A percentile compares a stretch with the other conserved stretches of the same genome.
phyloP scores from a whole-genome alignment of 1,140 invertebrate species.

The Aphidius gifuensis region DNA sequence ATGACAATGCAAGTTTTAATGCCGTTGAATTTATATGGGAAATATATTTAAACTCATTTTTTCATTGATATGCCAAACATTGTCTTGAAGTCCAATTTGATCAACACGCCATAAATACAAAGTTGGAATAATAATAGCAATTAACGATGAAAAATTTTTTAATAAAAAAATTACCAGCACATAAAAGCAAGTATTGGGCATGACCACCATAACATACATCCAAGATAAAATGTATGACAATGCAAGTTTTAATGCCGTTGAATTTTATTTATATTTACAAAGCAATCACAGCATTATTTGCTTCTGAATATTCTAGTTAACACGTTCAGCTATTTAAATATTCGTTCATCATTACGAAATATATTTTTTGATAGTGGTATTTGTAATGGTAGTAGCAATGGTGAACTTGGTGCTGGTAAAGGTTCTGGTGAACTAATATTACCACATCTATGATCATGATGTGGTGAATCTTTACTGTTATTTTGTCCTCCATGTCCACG shows the following conservation, averaged over 20 bases:
- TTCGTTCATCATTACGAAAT: slow-evolving; percentile 52
- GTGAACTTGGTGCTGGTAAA: slow-evolving; percentile 41
- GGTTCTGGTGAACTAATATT: slow-evolving; percentile 43
- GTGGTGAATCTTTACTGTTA: slow-evolving; percentile 36
- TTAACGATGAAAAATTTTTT: too few relatives aligned
- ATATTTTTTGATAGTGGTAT: slow-evolving; percentile 38
- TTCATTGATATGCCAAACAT: too few relatives aligned
- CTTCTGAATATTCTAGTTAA: slow-evolving; percentile 69
- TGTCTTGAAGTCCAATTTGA: too few relatives aligned
- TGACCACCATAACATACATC: too few relatives aligned
- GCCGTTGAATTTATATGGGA: slow-evolving; percentile 67
- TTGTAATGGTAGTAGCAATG: slow-evolving; percentile 39
- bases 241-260: too few relatives aligned
- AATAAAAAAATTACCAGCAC: slow-evolving; percentile 78
- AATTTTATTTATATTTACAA: slow-evolving; percentile 72
- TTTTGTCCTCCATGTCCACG: slow-evolving; percentile 32
- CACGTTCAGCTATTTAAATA: slow-evolving; percentile 73
- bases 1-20: too few relatives aligned
- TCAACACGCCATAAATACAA: too few relatives aligned
- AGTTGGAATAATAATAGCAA: too few relatives aligned
- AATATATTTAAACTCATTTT: slow-evolving; percentile 75
- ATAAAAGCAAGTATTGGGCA: slow-evolving; percentile 67
- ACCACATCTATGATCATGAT: slow-evolving; percentile 37
- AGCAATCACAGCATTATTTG: slow-evolving; percentile 71
- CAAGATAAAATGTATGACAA: too few relatives aligned